These are phyloP conservation scores for Notodonta ziczac DNA, from an alignment of 2,888 invertebrate genomes.

Conservation along the genomic window DNA sequence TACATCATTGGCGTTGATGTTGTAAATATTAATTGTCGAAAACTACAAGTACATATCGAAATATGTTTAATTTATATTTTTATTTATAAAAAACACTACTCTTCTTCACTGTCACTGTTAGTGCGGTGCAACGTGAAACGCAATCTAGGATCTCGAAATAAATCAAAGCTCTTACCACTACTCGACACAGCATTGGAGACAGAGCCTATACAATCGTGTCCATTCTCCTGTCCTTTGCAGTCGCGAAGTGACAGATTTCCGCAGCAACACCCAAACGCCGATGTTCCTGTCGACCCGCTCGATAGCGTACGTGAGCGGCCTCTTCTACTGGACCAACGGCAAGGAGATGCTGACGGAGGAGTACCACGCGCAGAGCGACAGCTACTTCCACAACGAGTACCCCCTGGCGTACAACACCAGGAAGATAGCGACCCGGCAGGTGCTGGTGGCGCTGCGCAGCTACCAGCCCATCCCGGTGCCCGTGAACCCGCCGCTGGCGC, in stretches of 20 bases:
- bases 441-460: constrained; percentile 85
- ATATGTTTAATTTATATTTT: too few species aligned
- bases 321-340: constrained; percentile 95
- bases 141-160: too few species aligned
- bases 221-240: constrained; percentile 57
- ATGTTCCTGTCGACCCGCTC: constrained; percentile 90
- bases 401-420: constrained; percentile 79
- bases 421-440: constrained; percentile 66
- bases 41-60: too few species aligned
- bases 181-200: too few species aligned
- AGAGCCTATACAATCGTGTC: too few species aligned
- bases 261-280: constrained; percentile 90
- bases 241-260: constrained; percentile 88
- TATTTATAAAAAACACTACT: too few species aligned
- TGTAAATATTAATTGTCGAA: too few species aligned
- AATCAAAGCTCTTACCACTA: too few species aligned
- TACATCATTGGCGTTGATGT: too few species aligned
- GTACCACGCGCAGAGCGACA: constrained; percentile 87
- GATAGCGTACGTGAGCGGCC: constrained; percentile 89
- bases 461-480: constrained; percentile 92
- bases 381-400: constrained; percentile 91
- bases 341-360: constrained; percentile 91
- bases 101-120: too few species aligned
- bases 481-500: constrained; percentile 89
- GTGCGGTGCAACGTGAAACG: too few species aligned